Evolutionary conservation across 2,113 vertebrate species (phyloP).

Genomic region (Panthera leo): DNA sequence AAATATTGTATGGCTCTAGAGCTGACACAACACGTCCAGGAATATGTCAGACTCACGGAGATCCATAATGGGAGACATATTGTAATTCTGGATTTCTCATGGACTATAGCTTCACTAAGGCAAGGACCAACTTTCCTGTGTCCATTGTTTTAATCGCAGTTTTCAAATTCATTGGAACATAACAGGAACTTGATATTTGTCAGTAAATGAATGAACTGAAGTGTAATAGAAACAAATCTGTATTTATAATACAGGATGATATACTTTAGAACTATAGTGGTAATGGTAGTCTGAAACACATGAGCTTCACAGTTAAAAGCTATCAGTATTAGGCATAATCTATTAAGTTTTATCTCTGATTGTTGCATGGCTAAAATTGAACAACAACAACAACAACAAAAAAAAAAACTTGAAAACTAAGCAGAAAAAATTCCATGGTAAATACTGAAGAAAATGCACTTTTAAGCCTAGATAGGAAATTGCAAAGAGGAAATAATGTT

Average conservation of each 20-base stretch:
- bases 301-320: neutral
- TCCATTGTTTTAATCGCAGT: neutral
- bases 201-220: neutral
- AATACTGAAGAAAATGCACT: neutral
- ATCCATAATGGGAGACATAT: neutral
- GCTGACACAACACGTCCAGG: neutral
- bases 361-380: neutral
- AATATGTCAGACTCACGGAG: neutral
- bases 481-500: neutral
- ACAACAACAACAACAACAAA: no score
- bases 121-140: neutral
- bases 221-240: neutral
- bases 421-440: neutral
- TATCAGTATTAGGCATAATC: neutral
- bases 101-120: neutral
- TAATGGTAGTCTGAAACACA: neutral
- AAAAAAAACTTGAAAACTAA: neutral
- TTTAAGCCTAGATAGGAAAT: neutral
- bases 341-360: neutral
- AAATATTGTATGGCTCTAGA: neutral
- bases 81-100: neutral
- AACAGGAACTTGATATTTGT: neutral
- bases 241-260: neutral
- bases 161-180: neutral
- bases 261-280: neutral